Base-by-base conservation (phyloP, 1,140 invertebrate genomes). In the Drosophila sturtevanti region DNA sequence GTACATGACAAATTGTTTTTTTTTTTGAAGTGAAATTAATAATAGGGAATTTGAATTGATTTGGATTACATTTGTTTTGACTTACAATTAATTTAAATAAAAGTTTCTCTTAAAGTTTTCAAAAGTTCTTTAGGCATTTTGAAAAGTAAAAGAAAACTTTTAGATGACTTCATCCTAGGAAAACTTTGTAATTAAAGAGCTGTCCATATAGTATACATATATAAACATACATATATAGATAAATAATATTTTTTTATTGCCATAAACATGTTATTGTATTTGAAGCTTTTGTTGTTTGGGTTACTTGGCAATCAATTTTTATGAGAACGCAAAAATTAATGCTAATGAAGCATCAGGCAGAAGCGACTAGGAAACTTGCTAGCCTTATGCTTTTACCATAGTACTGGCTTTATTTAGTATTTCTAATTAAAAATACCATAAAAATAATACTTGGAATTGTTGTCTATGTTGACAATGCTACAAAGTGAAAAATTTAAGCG, bases 391-490 rank as follows among this genome's bases (percentile, higher is more conserved):
- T 67, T 21, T 65, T n/a, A 35, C 21, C 34, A 38, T 16, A 61
- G 31, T 18, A 63, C 60, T 55, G 64, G 64, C 63, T 62, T 62
- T 64, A 63, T 59, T 68, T 27, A 52, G 62, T 65, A 41, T 75
- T 63, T 52, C 79, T 82, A 79, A 87, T 87, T 87, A 87, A 79
- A 77, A 87, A 82, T 87, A 60, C 76, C 82, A 87, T 87, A 81
- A 87, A 65, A 64, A 71, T 74, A 21, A 35, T 56, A 48, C 9
- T 21, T 48, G 9, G 14, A 31, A 11, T 18, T n/a, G n/a, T 21
- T 48, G 35, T 60, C 67, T 14, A 64, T 58, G 55, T 75, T 69
- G 79, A 76, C 70, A 81, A 81, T 72, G 73, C 55, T 72, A 65
- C 59, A 72, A 65, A 81, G 75, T 62, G 38, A 56, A 65, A 69